Percentiles rank a stretch among this genome's conserved stretches.
Conservation (phyloP, 2,888 invertebrate species). For the Nephrotoma guestfalica region DNA sequence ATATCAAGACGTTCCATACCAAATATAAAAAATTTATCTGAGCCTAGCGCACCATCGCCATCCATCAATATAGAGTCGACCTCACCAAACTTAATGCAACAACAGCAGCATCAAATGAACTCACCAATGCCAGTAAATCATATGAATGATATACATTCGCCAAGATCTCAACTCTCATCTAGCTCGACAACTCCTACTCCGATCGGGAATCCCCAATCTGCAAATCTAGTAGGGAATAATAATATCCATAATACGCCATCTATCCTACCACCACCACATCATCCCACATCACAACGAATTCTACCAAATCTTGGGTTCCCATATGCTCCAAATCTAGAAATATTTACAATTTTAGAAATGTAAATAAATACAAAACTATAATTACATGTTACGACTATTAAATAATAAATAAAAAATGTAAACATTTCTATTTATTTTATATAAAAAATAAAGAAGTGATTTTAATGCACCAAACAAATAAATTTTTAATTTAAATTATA, state of each 20-base stretch:
- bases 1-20: not conserved
- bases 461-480: not conserved
- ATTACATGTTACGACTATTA: not conserved
- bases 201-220: not conserved
- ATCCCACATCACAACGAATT: not conserved
- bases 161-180: not conserved
- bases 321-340: not conserved
- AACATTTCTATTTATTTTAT: not conserved
- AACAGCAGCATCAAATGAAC: not conserved
- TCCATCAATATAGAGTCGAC: not conserved
- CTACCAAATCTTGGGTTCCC: not conserved
- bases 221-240: not conserved
- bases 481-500: slow-evolving; percentile 43
- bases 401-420: not conserved
- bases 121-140: not conserved
- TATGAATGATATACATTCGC: not conserved
- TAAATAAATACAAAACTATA: not conserved
- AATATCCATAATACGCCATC: not conserved
- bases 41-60: not conserved
- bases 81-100: not conserved
- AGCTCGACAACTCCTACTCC: not conserved
- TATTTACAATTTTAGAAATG: not conserved
- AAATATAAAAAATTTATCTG: not conserved
- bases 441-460: not conserved
- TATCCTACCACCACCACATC: not conserved